Percentiles rank a stretch among this genome's conserved stretches.
Conservation (phyloP, 2,888 invertebrate species). For the Dynastes hyllus region DNA sequence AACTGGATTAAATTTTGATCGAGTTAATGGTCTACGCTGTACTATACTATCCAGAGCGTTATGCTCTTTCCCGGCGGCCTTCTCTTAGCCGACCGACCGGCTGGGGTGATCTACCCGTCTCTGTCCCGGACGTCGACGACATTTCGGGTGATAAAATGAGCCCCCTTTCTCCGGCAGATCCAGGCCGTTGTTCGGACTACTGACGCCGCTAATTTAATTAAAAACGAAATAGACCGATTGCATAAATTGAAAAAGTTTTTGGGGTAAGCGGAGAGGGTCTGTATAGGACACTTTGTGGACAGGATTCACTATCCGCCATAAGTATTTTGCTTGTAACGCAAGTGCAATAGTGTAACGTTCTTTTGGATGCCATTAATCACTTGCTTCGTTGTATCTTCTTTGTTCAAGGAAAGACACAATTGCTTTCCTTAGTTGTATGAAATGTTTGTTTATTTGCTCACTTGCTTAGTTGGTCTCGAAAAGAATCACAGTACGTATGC, state of each 20-base stretch:
- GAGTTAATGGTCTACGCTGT: constrained; percentile 60
- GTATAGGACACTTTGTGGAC: not conserved
- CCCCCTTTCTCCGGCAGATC: constrained; percentile 7
- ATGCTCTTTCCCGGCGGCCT: not conserved
- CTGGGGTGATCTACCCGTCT: not conserved
- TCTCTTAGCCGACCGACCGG: no score
- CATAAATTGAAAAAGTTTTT: constrained; percentile 41
- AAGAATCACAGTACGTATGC: no score
- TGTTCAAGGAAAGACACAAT: no score
- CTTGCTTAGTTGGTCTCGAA: no score
- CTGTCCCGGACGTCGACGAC: not conserved
- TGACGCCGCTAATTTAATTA: constrained; percentile 48
- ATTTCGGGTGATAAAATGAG: constrained; percentile 12
- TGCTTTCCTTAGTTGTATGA: no score
- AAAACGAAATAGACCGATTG: constrained; percentile 41
- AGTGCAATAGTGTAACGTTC: no score
- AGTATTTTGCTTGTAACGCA: not conserved
- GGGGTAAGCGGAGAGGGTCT: not conserved
- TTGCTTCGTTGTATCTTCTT: no score
- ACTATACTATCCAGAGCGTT: not conserved
- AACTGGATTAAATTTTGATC: constrained; percentile 64
- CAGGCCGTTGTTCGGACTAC: constrained; percentile 19
- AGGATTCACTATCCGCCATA: not conserved
- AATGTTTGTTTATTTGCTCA: no score
- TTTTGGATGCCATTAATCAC: no score